Conservation (phyloP, 2,113 vertebrate genomes). For the Pica pica region DNA sequence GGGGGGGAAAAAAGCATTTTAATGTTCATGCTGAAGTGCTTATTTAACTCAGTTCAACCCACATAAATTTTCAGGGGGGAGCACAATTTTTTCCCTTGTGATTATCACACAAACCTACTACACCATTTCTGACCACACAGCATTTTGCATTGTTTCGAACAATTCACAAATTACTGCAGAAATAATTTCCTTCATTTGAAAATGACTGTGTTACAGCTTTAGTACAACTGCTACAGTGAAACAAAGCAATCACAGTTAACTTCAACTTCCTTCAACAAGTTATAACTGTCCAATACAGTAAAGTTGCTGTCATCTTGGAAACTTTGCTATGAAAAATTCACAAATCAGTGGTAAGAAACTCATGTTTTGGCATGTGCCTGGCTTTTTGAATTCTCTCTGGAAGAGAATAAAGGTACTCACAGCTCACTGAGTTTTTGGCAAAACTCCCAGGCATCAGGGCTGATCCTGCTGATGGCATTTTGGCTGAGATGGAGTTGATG, state of each 20-base stretch:
- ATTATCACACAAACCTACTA: background rate
- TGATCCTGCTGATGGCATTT: constrained; percentile 91
- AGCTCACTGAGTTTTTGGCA: constrained; percentile 96
- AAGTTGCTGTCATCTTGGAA: constrained; percentile 58
- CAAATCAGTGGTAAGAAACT: constrained; percentile 63
- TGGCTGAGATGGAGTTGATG: constrained; percentile 93
- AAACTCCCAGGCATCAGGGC: constrained; percentile 93
- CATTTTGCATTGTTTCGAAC: background rate
- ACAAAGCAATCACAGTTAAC: background rate
- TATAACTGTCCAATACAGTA: background rate
- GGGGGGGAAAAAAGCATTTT: background rate
- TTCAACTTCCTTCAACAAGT: constrained; percentile 30
- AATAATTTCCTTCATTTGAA: background rate
- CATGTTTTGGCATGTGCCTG: constrained; percentile 60
- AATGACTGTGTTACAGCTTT: background rate
- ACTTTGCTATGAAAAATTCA: constrained; percentile 77
- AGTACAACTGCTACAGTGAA: background rate
- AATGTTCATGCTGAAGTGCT: background rate
- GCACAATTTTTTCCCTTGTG: background rate
- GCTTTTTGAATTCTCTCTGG: constrained; percentile 49
- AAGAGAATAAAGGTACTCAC: constrained; percentile 81
- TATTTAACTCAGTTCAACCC: background rate
- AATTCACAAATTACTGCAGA: background rate
- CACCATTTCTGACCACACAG: background rate
- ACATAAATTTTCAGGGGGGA: background rate